A percentile compares a stretch with the other conserved stretches of the same genome.
Conservation (phyloP, 2,113 vertebrate genomes). For the Rhagologus leucostigma region DNA sequence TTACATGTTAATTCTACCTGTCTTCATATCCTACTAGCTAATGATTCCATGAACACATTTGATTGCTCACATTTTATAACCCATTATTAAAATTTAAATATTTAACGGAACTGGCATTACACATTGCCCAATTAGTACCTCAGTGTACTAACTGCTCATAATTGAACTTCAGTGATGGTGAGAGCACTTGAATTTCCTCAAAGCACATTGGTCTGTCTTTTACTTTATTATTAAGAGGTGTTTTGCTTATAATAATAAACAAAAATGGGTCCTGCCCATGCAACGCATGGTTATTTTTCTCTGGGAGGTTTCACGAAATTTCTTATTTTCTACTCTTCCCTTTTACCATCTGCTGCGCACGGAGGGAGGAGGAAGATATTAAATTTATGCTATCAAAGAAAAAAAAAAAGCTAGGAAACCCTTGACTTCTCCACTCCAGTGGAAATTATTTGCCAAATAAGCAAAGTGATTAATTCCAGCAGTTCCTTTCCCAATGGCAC, state of each 20-base stretch:
- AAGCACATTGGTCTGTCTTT: background rate
- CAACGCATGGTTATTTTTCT: background rate
- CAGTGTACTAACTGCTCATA: background rate
- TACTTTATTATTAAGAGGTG: background rate
- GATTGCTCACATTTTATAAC: background rate
- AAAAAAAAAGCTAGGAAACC: background rate
- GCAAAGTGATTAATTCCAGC: slow-evolving; percentile 28
- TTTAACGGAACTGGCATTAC: background rate
- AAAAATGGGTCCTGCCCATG: background rate
- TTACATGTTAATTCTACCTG: background rate
- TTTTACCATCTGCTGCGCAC: background rate
- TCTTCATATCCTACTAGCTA: background rate
- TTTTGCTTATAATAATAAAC: background rate
- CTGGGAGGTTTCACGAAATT: background rate
- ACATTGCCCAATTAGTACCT: background rate
- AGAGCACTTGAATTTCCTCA: background rate
- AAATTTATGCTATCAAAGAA: background rate
- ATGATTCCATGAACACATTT: background rate
- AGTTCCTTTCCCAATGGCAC: background rate
- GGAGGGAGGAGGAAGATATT: background rate
- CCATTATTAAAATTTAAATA: background rate
- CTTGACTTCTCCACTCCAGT: background rate
- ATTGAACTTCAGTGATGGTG: background rate
- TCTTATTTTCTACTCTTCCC: background rate
- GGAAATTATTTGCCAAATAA: background rate